A percentile compares a stretch with the other conserved stretches of the same genome.
phyloP scores from a whole-genome alignment of 2,113 vertebrate species.

The Halichoerus grypus region DNA sequence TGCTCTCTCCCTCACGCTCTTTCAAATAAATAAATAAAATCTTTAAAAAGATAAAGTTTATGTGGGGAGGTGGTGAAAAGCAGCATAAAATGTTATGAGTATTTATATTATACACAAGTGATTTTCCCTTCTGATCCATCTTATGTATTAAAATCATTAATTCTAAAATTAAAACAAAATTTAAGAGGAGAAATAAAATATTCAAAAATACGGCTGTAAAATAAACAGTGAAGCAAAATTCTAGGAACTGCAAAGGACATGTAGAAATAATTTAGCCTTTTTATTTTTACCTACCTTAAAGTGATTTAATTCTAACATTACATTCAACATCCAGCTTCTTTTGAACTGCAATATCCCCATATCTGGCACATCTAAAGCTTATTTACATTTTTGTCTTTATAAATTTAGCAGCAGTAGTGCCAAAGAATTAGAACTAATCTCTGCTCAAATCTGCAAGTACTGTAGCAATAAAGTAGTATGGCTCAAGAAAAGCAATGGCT shows the following conservation, averaged over 20 bases:
- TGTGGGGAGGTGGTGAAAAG: neutral
- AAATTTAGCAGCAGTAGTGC: neutral
- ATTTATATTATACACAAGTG: neutral
- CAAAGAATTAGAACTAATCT: constrained; percentile 42
- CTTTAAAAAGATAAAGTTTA: neutral
- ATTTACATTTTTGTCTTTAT: constrained; percentile 32
- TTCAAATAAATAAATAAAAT: neutral
- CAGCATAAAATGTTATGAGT: neutral
- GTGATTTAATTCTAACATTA: neutral
- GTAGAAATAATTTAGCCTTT: neutral
- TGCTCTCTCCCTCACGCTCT: neutral
- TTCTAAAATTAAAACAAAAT: neutral
- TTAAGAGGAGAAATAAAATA: constrained; percentile 45
- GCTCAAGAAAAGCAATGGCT: neutral
- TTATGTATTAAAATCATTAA: neutral
- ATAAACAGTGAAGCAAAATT: constrained; percentile 21
- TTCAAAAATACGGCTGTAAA: neutral
- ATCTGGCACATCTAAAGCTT: constrained; percentile 26
- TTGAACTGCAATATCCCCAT: neutral
- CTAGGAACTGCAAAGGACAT: neutral
- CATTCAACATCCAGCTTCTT: constrained; percentile 10
- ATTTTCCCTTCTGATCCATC: neutral
- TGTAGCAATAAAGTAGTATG: neutral
- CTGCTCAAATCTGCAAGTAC: neutral
- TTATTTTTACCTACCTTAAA: constrained; percentile 28